These are phyloP conservation scores for Hiodon tergisus DNA, from an alignment of 2,113 vertebrate species.

Conservation along the genomic window DNA sequence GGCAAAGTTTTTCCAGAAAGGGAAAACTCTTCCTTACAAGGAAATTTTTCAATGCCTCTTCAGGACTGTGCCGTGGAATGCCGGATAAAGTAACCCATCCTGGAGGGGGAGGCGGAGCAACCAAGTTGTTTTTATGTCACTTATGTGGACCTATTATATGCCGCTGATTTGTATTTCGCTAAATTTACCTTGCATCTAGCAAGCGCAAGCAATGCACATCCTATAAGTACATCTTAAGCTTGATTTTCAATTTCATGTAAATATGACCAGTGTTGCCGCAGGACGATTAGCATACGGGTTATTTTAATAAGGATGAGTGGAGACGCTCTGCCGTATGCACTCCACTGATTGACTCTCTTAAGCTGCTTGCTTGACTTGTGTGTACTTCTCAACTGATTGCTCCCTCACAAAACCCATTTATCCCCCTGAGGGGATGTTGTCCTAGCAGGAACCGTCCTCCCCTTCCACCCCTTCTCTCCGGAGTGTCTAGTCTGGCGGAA, in stretches of 20 bases:
- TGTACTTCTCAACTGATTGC: neutral
- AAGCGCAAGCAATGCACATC: too few species aligned
- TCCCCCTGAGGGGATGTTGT: neutral
- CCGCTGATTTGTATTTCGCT: too few species aligned
- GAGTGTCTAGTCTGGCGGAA: too few species aligned
- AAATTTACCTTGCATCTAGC: too few species aligned
- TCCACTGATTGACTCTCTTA: neutral
- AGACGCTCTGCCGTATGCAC: neutral
- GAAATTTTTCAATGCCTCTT: neutral
- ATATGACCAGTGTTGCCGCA: neutral
- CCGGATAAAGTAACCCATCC: neutral
- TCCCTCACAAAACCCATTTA: neutral
- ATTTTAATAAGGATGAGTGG: constrained; percentile 3
- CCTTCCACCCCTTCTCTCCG: neutral
- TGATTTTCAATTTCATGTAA: neutral
- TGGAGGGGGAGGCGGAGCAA: neutral
- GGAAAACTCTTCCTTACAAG: neutral
- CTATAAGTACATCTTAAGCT: neutral
- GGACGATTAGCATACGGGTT: neutral
- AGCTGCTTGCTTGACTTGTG: neutral
- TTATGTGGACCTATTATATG: too few species aligned
- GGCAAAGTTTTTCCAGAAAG: neutral
- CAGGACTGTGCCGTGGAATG: neutral
- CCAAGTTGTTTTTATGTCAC: neutral
- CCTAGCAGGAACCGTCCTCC: neutral